A percentile compares a stretch with the other conserved stretches of the same genome.
Conservation (phyloP, 2,113 vertebrate genomes). For the Cyanoderma ruficeps region DNA sequence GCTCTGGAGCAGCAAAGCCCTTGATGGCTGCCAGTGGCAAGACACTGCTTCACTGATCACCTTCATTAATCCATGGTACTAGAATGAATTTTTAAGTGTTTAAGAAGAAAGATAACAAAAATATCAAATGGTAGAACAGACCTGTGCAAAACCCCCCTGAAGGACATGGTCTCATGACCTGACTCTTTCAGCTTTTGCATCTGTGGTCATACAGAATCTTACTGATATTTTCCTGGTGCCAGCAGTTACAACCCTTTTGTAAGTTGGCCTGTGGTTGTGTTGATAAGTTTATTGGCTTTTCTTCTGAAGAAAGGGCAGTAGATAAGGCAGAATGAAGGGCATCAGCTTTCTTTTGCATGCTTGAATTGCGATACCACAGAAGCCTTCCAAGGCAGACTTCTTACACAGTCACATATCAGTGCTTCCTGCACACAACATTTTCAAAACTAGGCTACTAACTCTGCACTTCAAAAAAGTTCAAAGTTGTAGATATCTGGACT, state of each 20-base stretch:
- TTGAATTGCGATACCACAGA: not conserved
- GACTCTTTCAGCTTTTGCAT: not conserved
- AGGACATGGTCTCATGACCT: not conserved
- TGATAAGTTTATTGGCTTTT: slow-evolving; percentile 56
- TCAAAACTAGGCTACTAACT: not conserved
- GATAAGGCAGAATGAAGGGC: slow-evolving; percentile 51
- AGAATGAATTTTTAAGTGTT: not conserved
- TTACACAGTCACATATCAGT: not conserved
- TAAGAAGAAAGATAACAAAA: not conserved
- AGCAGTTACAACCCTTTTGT: slow-evolving; percentile 33
- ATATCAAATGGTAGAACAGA: not conserved
- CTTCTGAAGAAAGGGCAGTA: slow-evolving; percentile 49
- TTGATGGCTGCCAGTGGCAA: not conserved
- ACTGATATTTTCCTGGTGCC: slow-evolving; percentile 4
- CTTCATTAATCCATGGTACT: not conserved
- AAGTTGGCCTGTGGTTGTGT: slow-evolving; percentile 19
- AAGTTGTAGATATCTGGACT: not conserved
- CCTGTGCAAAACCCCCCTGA: not conserved
- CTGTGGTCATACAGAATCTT: not conserved
- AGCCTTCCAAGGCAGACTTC: not conserved
- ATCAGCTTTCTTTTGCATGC: slow-evolving; percentile 21
- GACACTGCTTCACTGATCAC: accelerated
- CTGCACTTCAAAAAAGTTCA: not conserved
- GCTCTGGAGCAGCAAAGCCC: not conserved
- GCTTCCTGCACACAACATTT: not conserved